phyloP scores from a whole-genome alignment of 2,888 invertebrate species.

The Zygogramma bicolorata region DNA sequence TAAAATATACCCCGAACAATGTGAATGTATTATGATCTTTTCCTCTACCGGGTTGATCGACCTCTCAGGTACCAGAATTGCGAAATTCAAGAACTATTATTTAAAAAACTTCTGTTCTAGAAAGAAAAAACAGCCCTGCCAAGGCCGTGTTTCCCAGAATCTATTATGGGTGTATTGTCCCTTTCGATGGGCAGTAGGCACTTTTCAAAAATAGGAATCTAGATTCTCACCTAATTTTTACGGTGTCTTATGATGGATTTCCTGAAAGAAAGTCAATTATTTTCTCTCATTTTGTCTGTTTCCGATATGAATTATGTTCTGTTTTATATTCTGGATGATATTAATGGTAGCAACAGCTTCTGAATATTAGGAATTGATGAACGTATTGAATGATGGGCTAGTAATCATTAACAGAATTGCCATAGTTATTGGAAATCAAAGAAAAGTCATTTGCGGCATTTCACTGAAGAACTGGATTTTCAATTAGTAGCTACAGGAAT shows the following conservation, averaged over 20 bases:
- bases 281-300: constrained; percentile 26
- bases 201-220: constrained; percentile 36
- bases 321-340: background rate
- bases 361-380: background rate
- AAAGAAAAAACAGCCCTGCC: constrained; percentile 34
- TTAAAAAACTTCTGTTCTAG: constrained; percentile 50
- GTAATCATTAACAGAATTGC: background rate
- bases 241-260: constrained; percentile 38
- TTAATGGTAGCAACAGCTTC: background rate
- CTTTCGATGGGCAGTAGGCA: constrained; percentile 39
- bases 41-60: constrained; percentile 53
- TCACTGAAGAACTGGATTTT: background rate
- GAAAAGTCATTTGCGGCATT: constrained; percentile 8
- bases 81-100: constrained; percentile 48
- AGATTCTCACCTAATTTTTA: constrained; percentile 35
- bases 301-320: constrained; percentile 21
- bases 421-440: constrained; percentile 14
- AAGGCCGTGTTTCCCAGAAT: constrained; percentile 43
- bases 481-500: too few relatives aligned
- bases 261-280: constrained; percentile 38
- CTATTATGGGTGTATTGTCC: constrained; percentile 49
- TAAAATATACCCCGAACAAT: constrained; percentile 23
- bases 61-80: constrained; percentile 50
- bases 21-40: constrained; percentile 36
- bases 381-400: too few relatives aligned